Percentiles rank a stretch among this genome's conserved stretches.
Conservation (phyloP, 2,888 invertebrate species). For the Gisinianus flammeolus region DNA sequence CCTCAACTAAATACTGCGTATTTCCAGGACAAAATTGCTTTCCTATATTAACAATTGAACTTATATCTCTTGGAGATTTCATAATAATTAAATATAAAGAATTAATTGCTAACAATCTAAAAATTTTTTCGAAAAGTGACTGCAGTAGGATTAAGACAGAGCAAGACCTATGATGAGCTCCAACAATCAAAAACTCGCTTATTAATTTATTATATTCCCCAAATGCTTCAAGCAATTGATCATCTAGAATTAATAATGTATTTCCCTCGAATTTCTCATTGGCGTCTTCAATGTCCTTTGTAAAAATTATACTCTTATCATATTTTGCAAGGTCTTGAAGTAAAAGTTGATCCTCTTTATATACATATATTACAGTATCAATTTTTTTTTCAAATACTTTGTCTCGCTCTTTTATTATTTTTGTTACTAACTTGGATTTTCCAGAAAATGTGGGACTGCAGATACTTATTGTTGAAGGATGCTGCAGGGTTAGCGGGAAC, state of each 20-base stretch:
- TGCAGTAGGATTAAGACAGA: neutral
- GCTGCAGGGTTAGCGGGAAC: neutral
- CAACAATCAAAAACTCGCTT: neutral
- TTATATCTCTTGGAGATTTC: neutral
- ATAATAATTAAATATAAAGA: neutral
- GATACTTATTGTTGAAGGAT: neutral
- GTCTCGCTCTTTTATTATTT: neutral
- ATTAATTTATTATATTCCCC: neutral
- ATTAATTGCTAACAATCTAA: neutral
- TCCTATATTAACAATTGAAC: neutral
- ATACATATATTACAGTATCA: neutral
- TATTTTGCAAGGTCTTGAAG: neutral
- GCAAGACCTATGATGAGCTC: neutral
- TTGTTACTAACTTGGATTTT: neutral
- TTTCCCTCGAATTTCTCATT: no score
- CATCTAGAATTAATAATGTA: neutral
- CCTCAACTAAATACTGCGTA: neutral
- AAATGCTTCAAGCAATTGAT: neutral
- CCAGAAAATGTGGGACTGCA: neutral
- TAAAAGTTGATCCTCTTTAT: neutral
- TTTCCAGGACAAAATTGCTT: constrained; percentile 5
- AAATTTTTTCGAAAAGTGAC: neutral
- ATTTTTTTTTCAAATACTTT: neutral
- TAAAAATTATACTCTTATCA: neutral
- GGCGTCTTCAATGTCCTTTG: neutral